Base-by-base conservation (phyloP, 2,113 vertebrate species). In the Coregonus clupeaformis region DNA sequence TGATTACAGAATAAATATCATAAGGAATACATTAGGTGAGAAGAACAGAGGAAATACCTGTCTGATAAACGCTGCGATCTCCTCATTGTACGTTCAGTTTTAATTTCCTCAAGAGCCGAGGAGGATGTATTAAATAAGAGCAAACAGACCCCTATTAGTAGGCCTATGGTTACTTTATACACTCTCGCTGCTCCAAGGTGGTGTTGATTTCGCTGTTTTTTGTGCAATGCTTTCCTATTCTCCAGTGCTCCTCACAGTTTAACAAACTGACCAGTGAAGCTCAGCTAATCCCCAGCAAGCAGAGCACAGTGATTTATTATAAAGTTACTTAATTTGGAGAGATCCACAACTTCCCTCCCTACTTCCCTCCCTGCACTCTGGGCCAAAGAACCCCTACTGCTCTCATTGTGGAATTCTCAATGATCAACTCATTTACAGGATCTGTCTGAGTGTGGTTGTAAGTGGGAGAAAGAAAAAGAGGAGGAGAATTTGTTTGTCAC, bases 181-280 rank as follows among this genome's bases (percentile, higher is more conserved):
- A 24, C 52, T 20, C 57, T 60, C 57, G 5, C 18, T 60, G 13
- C 57, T 60, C n/a, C 57, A 22, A 60, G 20, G 20, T 60, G 57
- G 20, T 60, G n/a, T n/a, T 60, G n/a, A 60, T 22, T 57, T 87
- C 89, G 82, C 78, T 82, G 78, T 87, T 84, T 89, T 81, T 82
- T 75, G 11, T 14, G 49, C 0, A 5, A 64, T 32, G 75, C 72
- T 86, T 77, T 77, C 68, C 78, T 63, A n/a, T 63, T 83, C 84
- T 79, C 83, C 79, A 67, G 78, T 78, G 81, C 80, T 78, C 81
- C 84, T 85, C 76, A 42, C 79, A 86, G 84, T 84, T 89, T 89
- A 90, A 91, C 85, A 90, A 89, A 91, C 86, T 83, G 90, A 85
- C 88, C 87, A 79, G 79, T 85, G 87, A 84, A 90, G 90, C 88